These are phyloP conservation scores for Zapornia atra DNA, from an alignment of 2,113 vertebrate species.

Conservation along the genomic window DNA sequence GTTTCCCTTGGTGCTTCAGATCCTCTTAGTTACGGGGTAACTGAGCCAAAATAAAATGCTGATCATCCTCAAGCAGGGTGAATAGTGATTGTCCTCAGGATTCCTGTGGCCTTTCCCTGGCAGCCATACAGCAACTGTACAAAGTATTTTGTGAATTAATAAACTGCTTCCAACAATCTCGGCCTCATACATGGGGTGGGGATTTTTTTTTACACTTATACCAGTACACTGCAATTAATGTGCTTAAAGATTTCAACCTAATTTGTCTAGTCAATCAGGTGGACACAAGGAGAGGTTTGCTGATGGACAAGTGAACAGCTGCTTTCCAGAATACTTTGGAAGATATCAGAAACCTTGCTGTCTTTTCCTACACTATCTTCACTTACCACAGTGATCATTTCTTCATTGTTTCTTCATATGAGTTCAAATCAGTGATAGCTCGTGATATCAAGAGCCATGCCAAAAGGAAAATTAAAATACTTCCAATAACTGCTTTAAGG, in stretches of 20 bases:
- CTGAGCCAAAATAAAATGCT: background rate
- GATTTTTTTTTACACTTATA: background rate
- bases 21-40: background rate
- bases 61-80: background rate
- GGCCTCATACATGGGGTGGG: background rate
- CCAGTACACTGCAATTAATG: background rate
- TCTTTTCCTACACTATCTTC: background rate
- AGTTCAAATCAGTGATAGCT: background rate
- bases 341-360: background rate
- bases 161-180: background rate
- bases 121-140: background rate
- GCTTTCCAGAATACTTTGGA: background rate
- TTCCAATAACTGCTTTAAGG: background rate
- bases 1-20: background rate
- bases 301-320: background rate
- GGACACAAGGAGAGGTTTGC: background rate
- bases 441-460: background rate
- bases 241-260: background rate
- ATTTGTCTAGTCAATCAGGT: background rate
- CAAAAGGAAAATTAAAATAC: background rate
- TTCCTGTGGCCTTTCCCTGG: conserved; percentile 8
- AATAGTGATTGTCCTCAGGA: background rate
- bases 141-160: conserved; percentile 39
- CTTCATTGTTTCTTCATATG: background rate
- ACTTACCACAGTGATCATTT: background rate